Evolutionary conservation across 2,797 vertebrate species (phyloP), one percentile per base, ranked within the genome.

Genomic region (Etheostoma nigrum): DNA sequence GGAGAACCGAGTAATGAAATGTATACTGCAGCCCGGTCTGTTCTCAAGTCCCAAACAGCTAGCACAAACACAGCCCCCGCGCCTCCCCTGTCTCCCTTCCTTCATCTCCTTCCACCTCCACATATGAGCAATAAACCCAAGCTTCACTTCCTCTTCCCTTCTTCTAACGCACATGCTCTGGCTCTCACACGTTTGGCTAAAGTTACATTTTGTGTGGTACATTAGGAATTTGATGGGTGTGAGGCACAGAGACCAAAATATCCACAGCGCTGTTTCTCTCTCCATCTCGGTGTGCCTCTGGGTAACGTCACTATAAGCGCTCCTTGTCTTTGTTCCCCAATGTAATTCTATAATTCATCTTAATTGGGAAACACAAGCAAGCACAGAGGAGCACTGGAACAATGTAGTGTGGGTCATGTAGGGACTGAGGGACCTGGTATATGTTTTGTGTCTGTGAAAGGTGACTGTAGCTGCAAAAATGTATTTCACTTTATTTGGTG

Each of bases 301-400:
- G 92, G 89, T 84, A 85, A 85, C 81, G 68, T 88, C 79, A 82
- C 81, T 89, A 85, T 78, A 83, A 84, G 52, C 62, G 40, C 76
- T 89, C 72, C 70, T 76, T 61, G 83, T 92, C 83, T 85, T 70
- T 27, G 81, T 72, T 90, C 85, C 81, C 88, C 76, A 25, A 67
- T 85, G 88, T 86, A 85, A 84, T 91, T 93, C 91, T 89, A 93
- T 94, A 93, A 95, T 95, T 95, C 81, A 94, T 94, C 90, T 89
- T 91, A 93, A 95, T 94, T 93, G 87, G 92, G 89, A 86, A 91
- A 86, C 92, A 86, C 84, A 92, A 92, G 86, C 81, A 89, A 88
- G 90, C 73, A 83, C 88, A 87, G 33, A 73, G 62, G 57, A 73
- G 78, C 68, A 75, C 69, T 74, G 57, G 65, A 89, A 86, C 81